Evolutionary conservation across 2,113 vertebrate genomes (phyloP).

Genomic region (Pelvicachromis taeniatus): DNA sequence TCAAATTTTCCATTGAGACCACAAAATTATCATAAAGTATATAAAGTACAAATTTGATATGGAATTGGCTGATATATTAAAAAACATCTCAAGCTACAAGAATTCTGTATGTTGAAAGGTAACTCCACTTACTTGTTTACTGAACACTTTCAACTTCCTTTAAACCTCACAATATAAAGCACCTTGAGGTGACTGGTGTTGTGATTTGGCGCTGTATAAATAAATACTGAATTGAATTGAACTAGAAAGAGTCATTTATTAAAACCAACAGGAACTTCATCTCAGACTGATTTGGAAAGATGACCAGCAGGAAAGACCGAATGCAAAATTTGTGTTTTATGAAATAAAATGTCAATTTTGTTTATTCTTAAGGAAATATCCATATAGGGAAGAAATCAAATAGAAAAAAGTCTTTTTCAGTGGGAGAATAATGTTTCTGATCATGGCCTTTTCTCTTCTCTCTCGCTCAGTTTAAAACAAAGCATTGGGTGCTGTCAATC

Average conservation of each 20-base stretch:
- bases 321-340: not conserved
- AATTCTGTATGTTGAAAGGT: not conserved
- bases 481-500: slow-evolving; percentile 51
- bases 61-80: not conserved
- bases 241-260: not conserved
- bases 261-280: not conserved
- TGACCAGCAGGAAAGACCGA: not conserved
- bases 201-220: not conserved
- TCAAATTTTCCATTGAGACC: not conserved
- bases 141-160: not conserved
- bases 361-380: not conserved
- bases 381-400: not conserved
- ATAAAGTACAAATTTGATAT: not conserved
- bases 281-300: not conserved
- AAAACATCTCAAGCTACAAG: too few relatives aligned
- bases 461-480: slow-evolving; percentile 4
- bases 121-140: not conserved
- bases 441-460: slow-evolving; percentile 4
- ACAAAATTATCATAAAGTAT: not conserved
- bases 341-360: not conserved
- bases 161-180: not conserved
- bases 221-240: not conserved
- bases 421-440: not conserved
- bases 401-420: not conserved
- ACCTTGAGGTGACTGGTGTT: not conserved